A percentile compares a stretch with the other conserved stretches of the same genome.
Evolutionary conservation across 2,113 vertebrate species (phyloP).

Genomic region (Aspiorhynchus laticeps): DNA sequence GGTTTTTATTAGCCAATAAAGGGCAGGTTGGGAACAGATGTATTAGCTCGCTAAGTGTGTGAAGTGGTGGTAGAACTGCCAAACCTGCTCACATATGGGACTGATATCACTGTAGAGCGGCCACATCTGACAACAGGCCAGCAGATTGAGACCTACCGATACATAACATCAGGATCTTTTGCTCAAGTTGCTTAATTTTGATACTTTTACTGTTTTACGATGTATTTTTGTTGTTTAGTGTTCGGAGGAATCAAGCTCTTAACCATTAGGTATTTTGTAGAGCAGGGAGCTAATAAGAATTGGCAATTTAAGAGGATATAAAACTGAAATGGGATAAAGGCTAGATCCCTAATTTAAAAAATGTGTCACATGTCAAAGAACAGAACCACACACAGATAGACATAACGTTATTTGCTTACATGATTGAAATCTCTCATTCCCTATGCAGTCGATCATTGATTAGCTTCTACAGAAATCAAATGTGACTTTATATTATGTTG

Average conservation of each 20-base stretch:
- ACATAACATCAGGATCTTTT: not conserved
- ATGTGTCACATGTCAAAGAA: not conserved
- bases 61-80: slow-evolving; percentile 49
- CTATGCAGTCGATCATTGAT: not conserved
- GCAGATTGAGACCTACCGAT: not conserved
- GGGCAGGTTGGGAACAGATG: slow-evolving; percentile 58
- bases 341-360: not conserved
- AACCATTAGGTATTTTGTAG: not conserved
- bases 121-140: slow-evolving; percentile 10
- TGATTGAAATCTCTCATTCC: not conserved
- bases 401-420: not conserved
- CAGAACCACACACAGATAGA: not conserved
- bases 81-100: slow-evolving; percentile 36
- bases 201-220: not conserved
- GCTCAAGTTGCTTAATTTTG: not conserved
- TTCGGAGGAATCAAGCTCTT: not conserved
- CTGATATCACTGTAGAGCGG: not conserved
- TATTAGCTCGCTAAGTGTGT: slow-evolving; percentile 50
- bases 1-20: slow-evolving; percentile 50
- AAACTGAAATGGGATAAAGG: not conserved
- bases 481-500: not conserved
- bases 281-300: slow-evolving; percentile 27
- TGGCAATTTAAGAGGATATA: slow-evolving; percentile 4
- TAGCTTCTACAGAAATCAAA: not conserved
- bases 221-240: not conserved